Conservation (phyloP, 2,888 invertebrate species). For the Sphaeridia pumilis region DNA sequence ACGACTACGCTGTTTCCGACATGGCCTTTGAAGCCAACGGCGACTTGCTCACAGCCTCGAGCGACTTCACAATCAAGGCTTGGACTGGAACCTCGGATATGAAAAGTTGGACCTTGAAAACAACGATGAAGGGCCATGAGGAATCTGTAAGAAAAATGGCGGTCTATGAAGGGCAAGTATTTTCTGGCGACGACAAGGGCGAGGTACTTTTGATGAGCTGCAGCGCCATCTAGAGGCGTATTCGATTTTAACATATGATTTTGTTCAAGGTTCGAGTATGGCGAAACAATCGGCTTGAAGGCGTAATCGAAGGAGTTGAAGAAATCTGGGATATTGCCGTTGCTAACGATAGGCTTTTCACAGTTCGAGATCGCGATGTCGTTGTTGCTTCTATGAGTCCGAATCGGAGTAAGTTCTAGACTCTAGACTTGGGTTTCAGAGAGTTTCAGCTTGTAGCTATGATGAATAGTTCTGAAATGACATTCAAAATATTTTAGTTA, state of each 20-base stretch:
- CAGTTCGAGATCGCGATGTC: slow-evolving; percentile 52
- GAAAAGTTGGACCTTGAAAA: background rate
- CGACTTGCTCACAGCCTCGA: slow-evolving; percentile 50
- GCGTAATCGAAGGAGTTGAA: slow-evolving; percentile 46
- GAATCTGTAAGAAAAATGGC: slow-evolving; percentile 35
- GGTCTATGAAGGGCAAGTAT: slow-evolving; percentile 42
- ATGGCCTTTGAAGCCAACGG: slow-evolving; percentile 46
- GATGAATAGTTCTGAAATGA: too few relatives aligned
- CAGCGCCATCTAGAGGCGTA: too few relatives aligned
- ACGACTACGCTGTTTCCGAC: slow-evolving; percentile 49
- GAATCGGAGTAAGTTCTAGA: background rate
- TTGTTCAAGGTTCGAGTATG: slow-evolving; percentile 1
- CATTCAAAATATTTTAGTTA: too few relatives aligned
- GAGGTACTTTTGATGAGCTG: background rate
- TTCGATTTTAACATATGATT: background rate
- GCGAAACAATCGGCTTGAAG: background rate
- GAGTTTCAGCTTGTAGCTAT: too few relatives aligned
- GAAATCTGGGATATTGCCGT: slow-evolving; percentile 52
- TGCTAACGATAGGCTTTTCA: slow-evolving; percentile 46
- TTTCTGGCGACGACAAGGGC: slow-evolving; percentile 47
- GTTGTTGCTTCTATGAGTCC: slow-evolving; percentile 48
- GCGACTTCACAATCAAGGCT: slow-evolving; percentile 48
- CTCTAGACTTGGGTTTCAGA: too few relatives aligned
- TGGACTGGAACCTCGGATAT: slow-evolving; percentile 17
- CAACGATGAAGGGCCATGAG: slow-evolving; percentile 14